phyloP scores from a whole-genome alignment of 2,888 invertebrate genomes.

The Geophilus truncorum region DNA sequence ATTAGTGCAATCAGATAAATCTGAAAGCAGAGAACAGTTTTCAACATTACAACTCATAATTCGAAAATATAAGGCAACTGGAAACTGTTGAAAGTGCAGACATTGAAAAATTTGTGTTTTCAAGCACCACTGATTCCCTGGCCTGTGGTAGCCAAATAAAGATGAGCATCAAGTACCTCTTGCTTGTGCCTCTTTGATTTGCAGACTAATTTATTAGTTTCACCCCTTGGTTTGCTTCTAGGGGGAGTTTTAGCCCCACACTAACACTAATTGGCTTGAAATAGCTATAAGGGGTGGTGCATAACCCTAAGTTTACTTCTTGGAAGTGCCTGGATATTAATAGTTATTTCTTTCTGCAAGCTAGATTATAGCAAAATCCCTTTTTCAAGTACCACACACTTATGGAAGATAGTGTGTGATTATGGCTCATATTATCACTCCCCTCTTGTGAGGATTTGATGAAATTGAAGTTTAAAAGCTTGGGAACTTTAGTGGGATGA shows the following conservation, averaged over 20 bases:
- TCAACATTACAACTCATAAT: too few species aligned
- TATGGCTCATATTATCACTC: background rate
- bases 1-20: too few species aligned
- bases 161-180: too few species aligned
- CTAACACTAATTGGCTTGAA: conserved; percentile 7
- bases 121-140: too few species aligned
- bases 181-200: conserved; percentile 6
- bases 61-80: too few species aligned
- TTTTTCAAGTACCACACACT: background rate
- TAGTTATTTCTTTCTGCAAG: background rate
- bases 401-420: background rate
- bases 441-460: background rate
- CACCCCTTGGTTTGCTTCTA: background rate
- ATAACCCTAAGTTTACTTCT: background rate
- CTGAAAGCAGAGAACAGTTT: too few species aligned
- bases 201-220: conserved; percentile 17
- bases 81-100: too few species aligned
- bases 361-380: background rate
- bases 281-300: background rate
- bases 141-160: too few species aligned
- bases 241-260: background rate
- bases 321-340: background rate
- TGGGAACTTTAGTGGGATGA: background rate
- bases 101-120: too few species aligned
- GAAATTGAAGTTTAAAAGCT: background rate